These are phyloP conservation scores for Leptodactylus fallax DNA, from an alignment of 2,797 vertebrate species.

Conservation along the genomic window DNA sequence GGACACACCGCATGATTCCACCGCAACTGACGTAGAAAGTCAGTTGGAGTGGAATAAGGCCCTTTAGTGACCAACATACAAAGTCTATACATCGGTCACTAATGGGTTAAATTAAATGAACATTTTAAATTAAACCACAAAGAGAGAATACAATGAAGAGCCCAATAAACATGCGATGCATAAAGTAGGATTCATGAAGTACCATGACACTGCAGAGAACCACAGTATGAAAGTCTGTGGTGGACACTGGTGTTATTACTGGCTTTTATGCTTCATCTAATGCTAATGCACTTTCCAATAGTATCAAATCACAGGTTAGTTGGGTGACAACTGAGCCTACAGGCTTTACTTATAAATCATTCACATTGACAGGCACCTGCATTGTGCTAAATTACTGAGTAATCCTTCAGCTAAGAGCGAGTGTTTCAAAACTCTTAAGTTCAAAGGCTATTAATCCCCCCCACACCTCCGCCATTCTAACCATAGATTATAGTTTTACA, in stretches of 20 bases:
- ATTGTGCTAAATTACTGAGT: conserved; percentile 56
- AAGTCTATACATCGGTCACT: too few relatives aligned
- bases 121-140: too few relatives aligned
- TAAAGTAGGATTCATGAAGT: neutral
- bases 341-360: conserved; percentile 65
- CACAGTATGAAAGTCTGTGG: neutral
- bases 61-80: too few relatives aligned
- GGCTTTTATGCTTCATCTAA: neutral
- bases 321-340: conserved; percentile 43
- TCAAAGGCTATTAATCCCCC: conserved; percentile 36
- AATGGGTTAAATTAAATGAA: too few relatives aligned
- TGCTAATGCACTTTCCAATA: neutral
- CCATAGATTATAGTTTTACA: neutral
- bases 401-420: conserved; percentile 55
- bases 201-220: neutral
- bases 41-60: too few relatives aligned
- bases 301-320: conserved; percentile 48
- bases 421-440: conserved; percentile 24
- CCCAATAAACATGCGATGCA: too few relatives aligned
- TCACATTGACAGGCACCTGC: conserved; percentile 46
- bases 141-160: too few relatives aligned
- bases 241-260: neutral
- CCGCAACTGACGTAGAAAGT: too few relatives aligned
- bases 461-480: neutral
- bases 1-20: too few relatives aligned